These are phyloP conservation scores for Stictocephala bisonia DNA, from an alignment of 2,888 invertebrate genomes.

Conservation along the genomic window DNA sequence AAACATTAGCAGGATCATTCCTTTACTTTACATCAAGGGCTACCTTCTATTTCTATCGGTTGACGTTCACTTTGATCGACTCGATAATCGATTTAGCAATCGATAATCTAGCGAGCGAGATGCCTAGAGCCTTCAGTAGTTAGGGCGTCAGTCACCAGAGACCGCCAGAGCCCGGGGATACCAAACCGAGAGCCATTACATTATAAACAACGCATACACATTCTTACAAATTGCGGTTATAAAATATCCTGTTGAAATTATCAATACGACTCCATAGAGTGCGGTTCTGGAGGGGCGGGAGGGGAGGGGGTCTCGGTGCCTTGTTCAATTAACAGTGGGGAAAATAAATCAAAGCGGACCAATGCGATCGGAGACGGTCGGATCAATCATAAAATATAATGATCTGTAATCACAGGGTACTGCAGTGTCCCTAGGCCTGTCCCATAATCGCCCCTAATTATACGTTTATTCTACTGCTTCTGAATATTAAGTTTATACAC, in stretches of 20 bases:
- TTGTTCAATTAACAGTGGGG: conserved; percentile 44
- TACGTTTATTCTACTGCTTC: conserved; percentile 42
- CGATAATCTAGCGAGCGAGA: too few relatives aligned
- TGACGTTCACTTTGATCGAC: too few relatives aligned
- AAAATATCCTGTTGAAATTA: conserved; percentile 23
- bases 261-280: conserved; percentile 29
- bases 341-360: conserved; percentile 47
- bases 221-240: conserved; percentile 12
- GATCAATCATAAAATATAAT: conserved; percentile 48
- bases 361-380: conserved; percentile 25
- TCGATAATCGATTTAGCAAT: too few relatives aligned
- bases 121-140: too few relatives aligned
- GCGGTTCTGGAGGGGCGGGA: too few relatives aligned
- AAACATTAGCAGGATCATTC: too few relatives aligned
- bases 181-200: neutral
- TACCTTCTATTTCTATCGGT: too few relatives aligned
- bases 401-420: conserved; percentile 39
- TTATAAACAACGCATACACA: neutral
- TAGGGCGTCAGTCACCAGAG: too few relatives aligned
- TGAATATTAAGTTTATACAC: conserved; percentile 41
- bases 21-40: too few relatives aligned
- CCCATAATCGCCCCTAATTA: conserved; percentile 45
- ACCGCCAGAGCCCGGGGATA: neutral
- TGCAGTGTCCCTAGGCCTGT: conserved; percentile 37
- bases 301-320: conserved; percentile 23